Conservation (phyloP, 2,113 vertebrate genomes). For the Puntigrus tetrazona region DNA sequence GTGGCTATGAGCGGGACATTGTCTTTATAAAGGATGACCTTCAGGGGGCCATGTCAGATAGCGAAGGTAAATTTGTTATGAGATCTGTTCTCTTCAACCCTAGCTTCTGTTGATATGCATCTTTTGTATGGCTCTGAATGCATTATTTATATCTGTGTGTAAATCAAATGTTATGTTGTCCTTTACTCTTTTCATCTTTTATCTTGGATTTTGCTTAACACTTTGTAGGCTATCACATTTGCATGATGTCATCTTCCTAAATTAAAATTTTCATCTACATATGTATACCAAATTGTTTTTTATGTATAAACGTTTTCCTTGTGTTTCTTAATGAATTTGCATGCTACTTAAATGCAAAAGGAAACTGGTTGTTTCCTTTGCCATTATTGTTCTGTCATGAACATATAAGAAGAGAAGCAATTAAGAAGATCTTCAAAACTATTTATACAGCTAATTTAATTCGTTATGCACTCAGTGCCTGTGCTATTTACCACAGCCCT, state of each 20-base stretch:
- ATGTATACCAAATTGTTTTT: slow-evolving; percentile 31
- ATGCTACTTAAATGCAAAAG: slow-evolving; percentile 40
- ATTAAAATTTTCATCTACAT: background rate
- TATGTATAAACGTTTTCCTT: background rate
- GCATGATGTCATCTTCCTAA: slow-evolving; percentile 20
- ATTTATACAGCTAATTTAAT: background rate
- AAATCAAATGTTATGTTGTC: slow-evolving; percentile 64
- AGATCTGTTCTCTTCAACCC: slow-evolving; percentile 74
- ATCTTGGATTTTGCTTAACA: background rate
- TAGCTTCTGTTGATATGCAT: slow-evolving; percentile 79
- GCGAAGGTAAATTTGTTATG: slow-evolving; percentile 95
- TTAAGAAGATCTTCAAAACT: slow-evolving; percentile 1
- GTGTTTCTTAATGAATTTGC: slow-evolving; percentile 15
- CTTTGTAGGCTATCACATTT: slow-evolving; percentile 9
- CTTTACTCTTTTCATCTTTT: background rate
- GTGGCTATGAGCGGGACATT: slow-evolving; percentile 96
- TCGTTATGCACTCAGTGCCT: slow-evolving; percentile 26
- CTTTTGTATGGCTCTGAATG: slow-evolving; percentile 86
- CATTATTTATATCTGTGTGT: slow-evolving; percentile 63
- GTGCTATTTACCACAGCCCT: background rate
- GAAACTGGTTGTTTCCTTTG: background rate
- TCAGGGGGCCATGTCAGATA: slow-evolving; percentile 99
- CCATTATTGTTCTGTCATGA: background rate
- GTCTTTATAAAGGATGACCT: slow-evolving; percentile 99
- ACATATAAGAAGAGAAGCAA: background rate